A percentile compares a stretch with the other conserved stretches of the same genome.
These are phyloP conservation scores for Oreochromis niloticus DNA, from an alignment of 2,113 vertebrate species.

Conservation along the genomic window DNA sequence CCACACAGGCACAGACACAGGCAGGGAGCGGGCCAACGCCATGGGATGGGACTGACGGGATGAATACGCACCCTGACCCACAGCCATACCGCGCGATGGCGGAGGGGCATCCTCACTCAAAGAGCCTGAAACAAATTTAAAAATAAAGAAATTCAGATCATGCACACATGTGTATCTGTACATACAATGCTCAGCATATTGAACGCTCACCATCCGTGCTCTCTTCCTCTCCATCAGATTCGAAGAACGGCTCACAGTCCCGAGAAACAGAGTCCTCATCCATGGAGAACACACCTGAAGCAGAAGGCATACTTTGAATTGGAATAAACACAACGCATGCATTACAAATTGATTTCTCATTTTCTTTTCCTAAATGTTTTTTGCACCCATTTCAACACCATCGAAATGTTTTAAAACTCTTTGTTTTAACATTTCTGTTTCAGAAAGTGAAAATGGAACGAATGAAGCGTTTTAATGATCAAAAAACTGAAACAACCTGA, in stretches of 20 bases:
- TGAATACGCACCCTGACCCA: conserved; percentile 53
- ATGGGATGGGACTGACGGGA: conserved; percentile 63
- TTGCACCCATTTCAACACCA: not conserved
- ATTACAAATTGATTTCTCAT: not conserved
- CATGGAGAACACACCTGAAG: conserved; percentile 86
- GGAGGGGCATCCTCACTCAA: conserved; percentile 82
- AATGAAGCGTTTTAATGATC: not conserved
- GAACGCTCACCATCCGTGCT: conserved; percentile 77
- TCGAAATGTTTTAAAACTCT: not conserved
- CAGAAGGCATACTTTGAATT: not conserved
- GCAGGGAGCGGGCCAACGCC: conserved; percentile 83
- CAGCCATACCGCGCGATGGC: conserved; percentile 60
- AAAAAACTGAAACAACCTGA: not conserved
- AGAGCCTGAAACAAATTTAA: conserved; percentile 50
- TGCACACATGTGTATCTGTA: accelerated
- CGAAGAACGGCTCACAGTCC: conserved; percentile 83
- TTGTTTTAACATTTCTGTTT: accelerated
- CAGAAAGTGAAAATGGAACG: accelerated
- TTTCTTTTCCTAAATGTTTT: not conserved
- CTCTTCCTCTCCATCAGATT: conserved; percentile 80
- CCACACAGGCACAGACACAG: conserved; percentile 87
- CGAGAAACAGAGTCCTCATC: conserved; percentile 86
- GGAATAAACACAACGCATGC: accelerated
- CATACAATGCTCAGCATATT: not conserved
- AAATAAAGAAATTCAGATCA: not conserved